Evolutionary conservation across 2,888 invertebrate species (phyloP), one percentile per base, ranked within the genome.

Genomic region (Neoscelio sp.): DNA sequence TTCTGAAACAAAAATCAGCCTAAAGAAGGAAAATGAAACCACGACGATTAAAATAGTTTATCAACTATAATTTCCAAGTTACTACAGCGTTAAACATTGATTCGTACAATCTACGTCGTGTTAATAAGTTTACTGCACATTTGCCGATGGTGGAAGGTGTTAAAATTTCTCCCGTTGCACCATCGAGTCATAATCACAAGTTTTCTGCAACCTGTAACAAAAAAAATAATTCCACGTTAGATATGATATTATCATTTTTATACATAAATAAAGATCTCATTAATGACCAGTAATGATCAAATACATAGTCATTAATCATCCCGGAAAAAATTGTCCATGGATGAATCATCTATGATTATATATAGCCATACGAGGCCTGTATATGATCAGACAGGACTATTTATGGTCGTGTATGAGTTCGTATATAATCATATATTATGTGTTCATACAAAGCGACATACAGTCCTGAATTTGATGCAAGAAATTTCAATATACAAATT

Each of bases 31-130:
- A 67, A 67, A 50, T 68, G 18, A 80, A 80, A 75, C 58, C 48
- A 68, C 62, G 15, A 77, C 84, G 83, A 82, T 84, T 88, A 88
- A 88, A 88, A 88, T 88, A 88, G 85, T 85, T 85, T 86, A 85
- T 88, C 86, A 88, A 87, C 88, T 87, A 85, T 86, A 85, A 85
- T 86, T 83, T 87, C 83, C 86, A 85, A 86, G 83, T 85, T 82
- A 84, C 86, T 86, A 86, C 86, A 86, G 84, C 84, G 84, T 84
- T 86, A 85, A 86, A 86, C 86, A 85, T 86, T 85, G 85, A 86
- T 86, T 84, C 75, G 52, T 75, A 79, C 70, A 75, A 71, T 79
- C 75, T 75, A 70, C 58, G 33, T 70, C 48, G 50, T 79, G 65
- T 75, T 70, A 71, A 70, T 79, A 67, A 64, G 64, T 78, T 60